A percentile compares a stretch with the other conserved stretches of the same genome.
phyloP scores from a whole-genome alignment of 2,113 vertebrate species.

The Megaleporinus macrocephalus region DNA sequence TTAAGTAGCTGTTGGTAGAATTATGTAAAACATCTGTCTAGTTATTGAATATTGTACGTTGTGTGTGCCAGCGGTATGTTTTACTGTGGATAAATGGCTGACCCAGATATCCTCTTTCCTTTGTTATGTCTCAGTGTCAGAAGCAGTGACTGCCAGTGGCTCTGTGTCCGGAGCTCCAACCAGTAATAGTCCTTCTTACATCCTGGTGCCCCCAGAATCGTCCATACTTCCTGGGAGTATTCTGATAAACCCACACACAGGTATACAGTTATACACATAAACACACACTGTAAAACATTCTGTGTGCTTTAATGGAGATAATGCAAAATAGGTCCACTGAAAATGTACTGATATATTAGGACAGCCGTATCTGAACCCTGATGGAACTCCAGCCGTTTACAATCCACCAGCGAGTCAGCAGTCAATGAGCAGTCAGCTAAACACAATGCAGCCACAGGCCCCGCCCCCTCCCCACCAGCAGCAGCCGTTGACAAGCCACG shows the following conservation, averaged over 20 bases:
- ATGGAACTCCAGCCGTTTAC: slow-evolving; percentile 92
- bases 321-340: not conserved
- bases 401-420: slow-evolving; percentile 89
- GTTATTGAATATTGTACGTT: no score
- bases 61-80: no score
- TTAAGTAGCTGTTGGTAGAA: no score
- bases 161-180: slow-evolving; percentile 73
- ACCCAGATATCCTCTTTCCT: slow-evolving; percentile 45
- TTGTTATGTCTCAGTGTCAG: slow-evolving; percentile 66
- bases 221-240: slow-evolving; percentile 95
- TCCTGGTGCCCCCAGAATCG: slow-evolving; percentile 87
- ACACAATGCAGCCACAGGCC: slow-evolving; percentile 72
- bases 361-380: slow-evolving; percentile 94
- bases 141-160: slow-evolving; percentile 59
- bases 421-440: slow-evolving; percentile 77
- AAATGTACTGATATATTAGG: slow-evolving; percentile 72
- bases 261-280: slow-evolving; percentile 65
- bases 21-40: no score
- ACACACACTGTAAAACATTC: not conserved
- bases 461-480: slow-evolving; percentile 73
- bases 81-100: no score
- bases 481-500: slow-evolving; percentile 75
- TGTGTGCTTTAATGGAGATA: no score
- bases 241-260: slow-evolving; percentile 93
- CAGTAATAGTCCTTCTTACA: slow-evolving; percentile 84